These are phyloP conservation scores for Tinamus major DNA, from an alignment of 2,797 vertebrate species.

Conservation along the genomic window DNA sequence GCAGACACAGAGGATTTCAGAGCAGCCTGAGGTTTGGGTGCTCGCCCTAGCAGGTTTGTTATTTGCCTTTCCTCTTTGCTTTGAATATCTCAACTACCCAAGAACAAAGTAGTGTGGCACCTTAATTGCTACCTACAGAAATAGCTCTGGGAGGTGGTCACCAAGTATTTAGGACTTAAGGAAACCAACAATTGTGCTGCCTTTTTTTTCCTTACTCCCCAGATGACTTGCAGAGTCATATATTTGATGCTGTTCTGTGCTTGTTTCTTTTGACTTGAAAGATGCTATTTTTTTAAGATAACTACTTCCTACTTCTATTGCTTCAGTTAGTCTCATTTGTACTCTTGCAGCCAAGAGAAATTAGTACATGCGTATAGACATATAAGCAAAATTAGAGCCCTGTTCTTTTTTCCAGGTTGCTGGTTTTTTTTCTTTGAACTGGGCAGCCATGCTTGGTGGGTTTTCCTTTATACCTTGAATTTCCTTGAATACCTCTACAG, in stretches of 20 bases:
- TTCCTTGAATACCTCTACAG: fast-evolving
- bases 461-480: background rate
- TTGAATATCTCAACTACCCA: background rate
- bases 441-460: background rate
- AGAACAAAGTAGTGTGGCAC: background rate
- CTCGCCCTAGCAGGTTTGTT: background rate
- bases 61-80: background rate
- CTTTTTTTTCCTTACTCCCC: background rate
- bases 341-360: background rate
- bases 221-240: background rate
- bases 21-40: background rate
- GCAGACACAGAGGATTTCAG: background rate
- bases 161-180: background rate
- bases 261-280: background rate
- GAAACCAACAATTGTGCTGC: background rate
- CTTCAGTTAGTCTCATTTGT: background rate
- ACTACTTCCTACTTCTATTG: background rate
- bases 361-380: background rate
- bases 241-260: background rate
- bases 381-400: background rate
- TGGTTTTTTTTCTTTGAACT: background rate
- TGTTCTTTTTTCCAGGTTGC: background rate
- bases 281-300: background rate
- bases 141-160: background rate
- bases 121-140: background rate